Conservation (phyloP, 2,888 invertebrate genomes). For the Sinopyrophorus schimmeli region DNA sequence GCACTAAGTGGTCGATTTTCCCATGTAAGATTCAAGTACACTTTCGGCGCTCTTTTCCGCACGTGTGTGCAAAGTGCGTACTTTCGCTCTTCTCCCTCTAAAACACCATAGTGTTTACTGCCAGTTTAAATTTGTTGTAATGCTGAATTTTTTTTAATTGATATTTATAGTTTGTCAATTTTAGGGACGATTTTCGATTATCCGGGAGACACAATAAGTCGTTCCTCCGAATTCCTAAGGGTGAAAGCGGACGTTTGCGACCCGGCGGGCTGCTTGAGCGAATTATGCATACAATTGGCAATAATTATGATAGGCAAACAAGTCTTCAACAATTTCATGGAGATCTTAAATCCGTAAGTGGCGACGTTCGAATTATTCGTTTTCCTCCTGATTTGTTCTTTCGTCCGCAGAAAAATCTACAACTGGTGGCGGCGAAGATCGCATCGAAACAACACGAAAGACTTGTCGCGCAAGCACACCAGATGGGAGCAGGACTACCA, state of each 20-base stretch:
- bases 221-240: conserved; percentile 74
- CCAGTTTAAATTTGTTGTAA: too few relatives aligned
- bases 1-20: too few relatives aligned
- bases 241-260: conserved; percentile 86
- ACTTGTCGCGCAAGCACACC: conserved; percentile 72
- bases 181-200: too few relatives aligned
- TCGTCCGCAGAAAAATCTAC: conserved; percentile 74
- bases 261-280: conserved; percentile 91
- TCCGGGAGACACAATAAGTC: conserved; percentile 78
- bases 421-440: conserved; percentile 88
- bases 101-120: too few relatives aligned
- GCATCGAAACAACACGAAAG: conserved; percentile 75
- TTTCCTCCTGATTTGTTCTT: background rate
- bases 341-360: conserved; percentile 85
- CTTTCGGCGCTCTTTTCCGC: too few relatives aligned
- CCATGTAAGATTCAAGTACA: too few relatives aligned
- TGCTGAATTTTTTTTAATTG: background rate
- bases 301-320: conserved; percentile 97
- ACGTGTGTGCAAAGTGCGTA: too few relatives aligned
- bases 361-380: background rate
- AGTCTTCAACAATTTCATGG: conserved; percentile 88
- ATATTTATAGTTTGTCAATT: background rate
- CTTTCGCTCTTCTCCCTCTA: too few relatives aligned
- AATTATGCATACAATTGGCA: conserved; percentile 86
- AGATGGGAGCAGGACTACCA: conserved; percentile 96